Conservation (phyloP, 2,888 invertebrate genomes). For the Orthosia gothica region DNA sequence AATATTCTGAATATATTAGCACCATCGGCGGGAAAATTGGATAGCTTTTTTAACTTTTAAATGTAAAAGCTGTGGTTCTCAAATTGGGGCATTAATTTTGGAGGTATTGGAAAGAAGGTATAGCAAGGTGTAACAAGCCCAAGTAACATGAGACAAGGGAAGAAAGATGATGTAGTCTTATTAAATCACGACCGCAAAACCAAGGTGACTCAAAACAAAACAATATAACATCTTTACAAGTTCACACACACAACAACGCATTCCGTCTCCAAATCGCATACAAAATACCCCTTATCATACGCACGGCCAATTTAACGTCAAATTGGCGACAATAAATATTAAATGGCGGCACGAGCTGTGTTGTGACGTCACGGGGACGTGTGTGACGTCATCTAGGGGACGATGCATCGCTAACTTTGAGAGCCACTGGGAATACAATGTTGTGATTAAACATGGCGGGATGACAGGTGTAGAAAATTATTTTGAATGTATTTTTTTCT, state of each 20-base stretch:
- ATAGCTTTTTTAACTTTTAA: slow-evolving; percentile 16
- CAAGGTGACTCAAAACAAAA: slow-evolving; percentile 18
- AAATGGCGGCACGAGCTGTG: slow-evolving; percentile 27
- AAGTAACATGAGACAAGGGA: too few relatives aligned
- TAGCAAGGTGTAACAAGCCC: too few relatives aligned
- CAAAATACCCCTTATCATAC: slow-evolving; percentile 30
- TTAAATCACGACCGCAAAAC: not conserved
- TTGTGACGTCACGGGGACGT: slow-evolving; percentile 12
- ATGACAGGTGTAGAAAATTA: slow-evolving; percentile 6
- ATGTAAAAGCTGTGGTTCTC: slow-evolving; percentile 29
- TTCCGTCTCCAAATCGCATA: slow-evolving; percentile 7
- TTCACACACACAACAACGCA: not conserved
- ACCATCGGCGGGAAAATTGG: slow-evolving; percentile 37
- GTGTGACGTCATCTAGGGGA: slow-evolving; percentile 12
- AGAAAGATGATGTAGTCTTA: not conserved
- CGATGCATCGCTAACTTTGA: slow-evolving; percentile 35
- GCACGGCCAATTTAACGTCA: slow-evolving; percentile 34
- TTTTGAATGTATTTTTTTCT: not conserved
- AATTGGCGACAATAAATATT: slow-evolving; percentile 54
- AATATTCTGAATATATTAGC: slow-evolving; percentile 68
- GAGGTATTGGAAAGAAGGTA: not conserved
- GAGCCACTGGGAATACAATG: slow-evolving; percentile 24
- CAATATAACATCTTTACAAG: not conserved
- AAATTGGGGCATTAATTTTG: slow-evolving; percentile 37
- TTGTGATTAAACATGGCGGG: slow-evolving; percentile 31